phyloP scores from a whole-genome alignment of 2,113 vertebrate genomes.

The Amazona guildingii region DNA sequence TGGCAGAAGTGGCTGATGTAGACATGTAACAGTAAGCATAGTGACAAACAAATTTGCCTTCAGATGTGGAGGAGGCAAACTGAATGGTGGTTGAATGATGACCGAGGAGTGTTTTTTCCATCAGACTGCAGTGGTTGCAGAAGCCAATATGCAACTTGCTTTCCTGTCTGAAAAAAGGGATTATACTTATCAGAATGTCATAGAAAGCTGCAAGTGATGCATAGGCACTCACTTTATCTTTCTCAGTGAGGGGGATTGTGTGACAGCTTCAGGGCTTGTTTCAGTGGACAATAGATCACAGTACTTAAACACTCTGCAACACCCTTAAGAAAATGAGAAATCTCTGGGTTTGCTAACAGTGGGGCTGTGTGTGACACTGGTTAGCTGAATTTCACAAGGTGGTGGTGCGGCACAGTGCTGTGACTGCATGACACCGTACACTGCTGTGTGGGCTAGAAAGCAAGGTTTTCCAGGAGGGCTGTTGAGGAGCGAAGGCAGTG shows the following conservation, averaged over 20 bases:
- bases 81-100: background rate
- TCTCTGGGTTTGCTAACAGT: background rate
- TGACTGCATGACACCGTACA: fast-evolving
- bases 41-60: background rate
- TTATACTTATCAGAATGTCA: slow-evolving; percentile 24
- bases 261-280: slow-evolving; percentile 11
- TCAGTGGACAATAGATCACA: background rate
- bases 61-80: background rate
- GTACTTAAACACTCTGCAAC: background rate
- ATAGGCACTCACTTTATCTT: slow-evolving; percentile 41
- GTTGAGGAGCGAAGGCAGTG: background rate
- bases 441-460: background rate
- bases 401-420: background rate
- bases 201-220: slow-evolving; percentile 43
- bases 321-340: background rate
- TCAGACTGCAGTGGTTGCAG: background rate
- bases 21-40: background rate
- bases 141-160: slow-evolving; percentile 18
- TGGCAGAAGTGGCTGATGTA: background rate
- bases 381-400: background rate
- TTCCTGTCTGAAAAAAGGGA: slow-evolving; percentile 30
- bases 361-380: background rate
- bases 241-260: background rate
- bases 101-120: background rate
- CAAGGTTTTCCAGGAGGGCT: background rate